These are phyloP conservation scores for Isotomurus palustris DNA, from an alignment of 2,888 invertebrate genomes.

Conservation along the genomic window DNA sequence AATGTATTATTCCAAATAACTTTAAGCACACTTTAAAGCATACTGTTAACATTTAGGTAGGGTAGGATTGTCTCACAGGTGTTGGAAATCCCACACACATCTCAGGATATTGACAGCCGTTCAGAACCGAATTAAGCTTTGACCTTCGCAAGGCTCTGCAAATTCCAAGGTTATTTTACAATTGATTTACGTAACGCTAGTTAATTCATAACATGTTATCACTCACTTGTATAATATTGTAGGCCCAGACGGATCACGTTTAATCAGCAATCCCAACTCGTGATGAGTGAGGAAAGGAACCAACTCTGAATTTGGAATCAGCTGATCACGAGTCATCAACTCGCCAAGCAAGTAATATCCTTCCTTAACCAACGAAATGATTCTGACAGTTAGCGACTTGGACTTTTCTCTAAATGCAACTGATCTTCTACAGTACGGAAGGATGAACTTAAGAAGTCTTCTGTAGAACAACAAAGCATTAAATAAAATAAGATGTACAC, in stretches of 20 bases:
- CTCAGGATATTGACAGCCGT: conserved; percentile 62
- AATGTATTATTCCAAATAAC: neutral
- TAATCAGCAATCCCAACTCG: conserved; percentile 61
- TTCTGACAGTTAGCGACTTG: conserved; percentile 56
- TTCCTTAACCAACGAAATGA: conserved; percentile 59
- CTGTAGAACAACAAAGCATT: conserved; percentile 49
- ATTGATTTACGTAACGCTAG: neutral
- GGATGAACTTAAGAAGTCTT: conserved; percentile 57
- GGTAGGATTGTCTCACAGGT: conserved; percentile 47
- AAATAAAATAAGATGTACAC: conserved; percentile 1
- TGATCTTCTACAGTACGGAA: conserved; percentile 60
- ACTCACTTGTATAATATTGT: conserved; percentile 61
- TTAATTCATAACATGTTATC: neutral
- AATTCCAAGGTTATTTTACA: conserved; percentile 7
- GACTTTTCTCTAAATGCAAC: conserved; percentile 64
- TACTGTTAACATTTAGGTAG: neutral
- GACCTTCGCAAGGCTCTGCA: conserved; percentile 64
- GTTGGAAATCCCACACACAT: conserved; percentile 54
- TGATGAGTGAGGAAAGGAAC: conserved; percentile 63
- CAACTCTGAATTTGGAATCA: conserved; percentile 61
- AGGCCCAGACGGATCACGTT: conserved; percentile 49
- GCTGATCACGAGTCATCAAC: conserved; percentile 59
- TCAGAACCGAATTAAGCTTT: conserved; percentile 59
- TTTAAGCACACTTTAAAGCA: neutral
- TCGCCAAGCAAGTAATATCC: conserved; percentile 58